Percentiles rank a stretch among this genome's conserved stretches.
These are phyloP conservation scores for Poeciliopsis gracilis DNA, from an alignment of 2,797 vertebrate species.

Conservation along the genomic window DNA sequence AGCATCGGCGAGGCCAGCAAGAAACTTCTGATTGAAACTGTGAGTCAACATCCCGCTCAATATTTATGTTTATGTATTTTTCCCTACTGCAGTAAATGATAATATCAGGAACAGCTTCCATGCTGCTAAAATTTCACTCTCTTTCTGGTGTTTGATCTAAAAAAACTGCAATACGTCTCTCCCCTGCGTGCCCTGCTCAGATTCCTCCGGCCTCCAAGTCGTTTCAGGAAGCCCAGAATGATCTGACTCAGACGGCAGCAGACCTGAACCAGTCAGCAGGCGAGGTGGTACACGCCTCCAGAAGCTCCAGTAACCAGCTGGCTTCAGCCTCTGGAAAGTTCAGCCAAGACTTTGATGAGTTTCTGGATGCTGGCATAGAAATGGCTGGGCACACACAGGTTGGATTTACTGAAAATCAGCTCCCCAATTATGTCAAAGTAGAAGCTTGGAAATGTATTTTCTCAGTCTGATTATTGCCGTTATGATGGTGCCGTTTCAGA, in stretches of 20 bases:
- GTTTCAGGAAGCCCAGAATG: conserved; percentile 96
- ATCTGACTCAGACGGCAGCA: conserved; percentile 94
- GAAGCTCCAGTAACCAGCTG: conserved; percentile 92
- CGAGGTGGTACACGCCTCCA: conserved; percentile 94
- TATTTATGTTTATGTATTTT: not conserved
- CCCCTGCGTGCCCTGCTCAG: conserved; percentile 61
- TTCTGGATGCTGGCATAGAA: conserved; percentile 99
- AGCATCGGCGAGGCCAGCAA: conserved; percentile 99
- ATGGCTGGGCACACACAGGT: conserved; percentile 99
- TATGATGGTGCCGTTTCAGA: conserved; percentile 75
- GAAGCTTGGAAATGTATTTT: not conserved
- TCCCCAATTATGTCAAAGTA: not conserved
- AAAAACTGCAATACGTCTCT: not conserved
- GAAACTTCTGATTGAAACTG: conserved; percentile 94
- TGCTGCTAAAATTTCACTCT: not conserved
- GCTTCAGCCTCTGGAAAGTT: conserved; percentile 96
- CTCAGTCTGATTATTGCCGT: not conserved
- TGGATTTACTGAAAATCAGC: not conserved
- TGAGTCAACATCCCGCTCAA: conserved; percentile 70
- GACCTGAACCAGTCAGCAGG: conserved; percentile 97
- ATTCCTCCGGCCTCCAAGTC: conserved; percentile 91
- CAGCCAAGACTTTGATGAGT: conserved; percentile 97
- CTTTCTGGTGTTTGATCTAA: not conserved
- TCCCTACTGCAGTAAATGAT: not conserved
- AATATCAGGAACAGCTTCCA: not conserved